phyloP scores from a whole-genome alignment of 2,113 vertebrate genomes.

The Elgaria multicarinata region DNA sequence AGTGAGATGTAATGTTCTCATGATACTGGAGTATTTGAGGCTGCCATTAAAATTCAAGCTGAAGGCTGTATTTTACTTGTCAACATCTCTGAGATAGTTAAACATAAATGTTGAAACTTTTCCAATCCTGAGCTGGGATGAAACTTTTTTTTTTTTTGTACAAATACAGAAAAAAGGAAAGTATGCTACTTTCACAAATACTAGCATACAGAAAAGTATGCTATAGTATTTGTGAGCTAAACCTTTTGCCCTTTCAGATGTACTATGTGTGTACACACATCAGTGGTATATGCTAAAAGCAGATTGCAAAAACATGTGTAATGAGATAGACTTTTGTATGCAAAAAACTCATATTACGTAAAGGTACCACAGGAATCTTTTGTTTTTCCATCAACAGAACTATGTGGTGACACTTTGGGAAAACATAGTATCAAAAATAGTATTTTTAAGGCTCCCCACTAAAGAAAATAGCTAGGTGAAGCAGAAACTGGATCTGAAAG shows the following conservation, averaged over 20 bases:
- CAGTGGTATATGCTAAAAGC: not conserved
- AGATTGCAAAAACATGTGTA: not conserved
- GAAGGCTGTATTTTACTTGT: conserved; percentile 5
- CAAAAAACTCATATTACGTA: not conserved
- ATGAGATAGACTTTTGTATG: not conserved
- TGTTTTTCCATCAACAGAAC: not conserved
- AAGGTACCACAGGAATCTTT: not conserved
- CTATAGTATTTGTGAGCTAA: not conserved
- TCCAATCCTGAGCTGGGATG: not conserved
- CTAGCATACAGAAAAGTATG: not conserved
- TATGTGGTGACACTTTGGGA: not conserved
- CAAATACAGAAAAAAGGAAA: not conserved
- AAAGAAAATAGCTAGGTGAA: not conserved
- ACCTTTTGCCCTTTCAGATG: not conserved
- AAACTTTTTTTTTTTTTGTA: not conserved
- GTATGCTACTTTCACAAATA: too few relatives aligned
- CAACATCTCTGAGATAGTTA: not conserved
- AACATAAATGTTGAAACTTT: conserved; percentile 1
- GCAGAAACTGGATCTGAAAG: not conserved
- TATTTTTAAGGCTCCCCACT: too few relatives aligned
- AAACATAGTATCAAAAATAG: not conserved
- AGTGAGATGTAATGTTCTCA: not conserved
- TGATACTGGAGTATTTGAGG: not conserved
- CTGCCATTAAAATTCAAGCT: conserved; percentile 7
- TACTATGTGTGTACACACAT: not conserved